phyloP scores from a whole-genome alignment of 2,888 invertebrate genomes.

The Apamea sordens region DNA sequence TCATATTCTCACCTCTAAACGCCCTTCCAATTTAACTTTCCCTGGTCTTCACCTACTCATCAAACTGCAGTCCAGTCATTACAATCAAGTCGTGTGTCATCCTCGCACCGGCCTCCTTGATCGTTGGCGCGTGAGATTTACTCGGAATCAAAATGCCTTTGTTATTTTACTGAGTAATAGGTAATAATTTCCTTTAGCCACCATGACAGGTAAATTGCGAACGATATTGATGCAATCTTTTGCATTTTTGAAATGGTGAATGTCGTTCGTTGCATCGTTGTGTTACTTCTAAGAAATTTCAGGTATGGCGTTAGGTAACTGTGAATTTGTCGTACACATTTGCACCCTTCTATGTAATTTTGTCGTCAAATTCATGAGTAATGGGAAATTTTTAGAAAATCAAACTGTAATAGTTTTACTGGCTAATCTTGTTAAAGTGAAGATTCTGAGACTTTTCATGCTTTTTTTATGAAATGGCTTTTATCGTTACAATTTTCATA shows the following conservation, averaged over 20 bases:
- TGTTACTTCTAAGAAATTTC: slow-evolving; percentile 36
- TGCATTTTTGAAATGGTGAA: slow-evolving; percentile 38
- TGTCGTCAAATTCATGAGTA: slow-evolving; percentile 13
- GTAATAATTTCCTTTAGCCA: slow-evolving; percentile 42
- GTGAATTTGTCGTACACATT: slow-evolving; percentile 4
- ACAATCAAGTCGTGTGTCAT: slow-evolving; percentile 70
- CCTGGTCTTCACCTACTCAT: slow-evolving; percentile 7
- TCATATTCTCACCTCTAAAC: background rate
- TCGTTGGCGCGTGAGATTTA: slow-evolving; percentile 68
- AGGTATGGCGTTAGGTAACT: slow-evolving; percentile 5
- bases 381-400: background rate
- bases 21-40: slow-evolving; percentile 39
- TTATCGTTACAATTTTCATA: background rate
- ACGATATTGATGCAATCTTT: slow-evolving; percentile 33
- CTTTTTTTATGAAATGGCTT: background rate
- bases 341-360: slow-evolving; percentile 44
- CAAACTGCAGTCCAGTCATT: slow-evolving; percentile 44
- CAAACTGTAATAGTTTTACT: background rate
- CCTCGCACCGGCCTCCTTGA: slow-evolving; percentile 71
- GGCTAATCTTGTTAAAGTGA: background rate
- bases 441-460: background rate
- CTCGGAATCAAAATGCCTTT: slow-evolving; percentile 65
- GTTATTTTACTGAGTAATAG: slow-evolving; percentile 52
- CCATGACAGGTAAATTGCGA: slow-evolving; percentile 63
- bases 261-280: background rate